Evolutionary conservation across 1,140 invertebrate species (phyloP).

Genomic region (Cecropterus lyciades): DNA sequence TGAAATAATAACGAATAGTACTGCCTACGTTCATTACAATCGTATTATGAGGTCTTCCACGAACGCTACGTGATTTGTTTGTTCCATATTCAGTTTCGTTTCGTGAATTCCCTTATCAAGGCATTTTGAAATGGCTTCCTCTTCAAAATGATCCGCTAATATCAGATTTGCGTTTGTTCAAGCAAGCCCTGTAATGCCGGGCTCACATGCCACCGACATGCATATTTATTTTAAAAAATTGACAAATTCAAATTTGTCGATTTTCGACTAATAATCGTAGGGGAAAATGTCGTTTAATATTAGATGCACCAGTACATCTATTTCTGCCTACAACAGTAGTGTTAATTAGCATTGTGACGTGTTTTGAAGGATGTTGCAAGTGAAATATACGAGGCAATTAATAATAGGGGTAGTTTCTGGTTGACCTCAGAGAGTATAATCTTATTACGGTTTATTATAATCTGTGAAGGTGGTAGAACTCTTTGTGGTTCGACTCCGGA

Average conservation of each 20-base stretch:
- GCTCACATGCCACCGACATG: slow-evolving; percentile 59
- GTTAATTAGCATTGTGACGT: too few species aligned
- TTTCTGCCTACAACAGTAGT: too few species aligned
- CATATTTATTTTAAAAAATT: slow-evolving; percentile 60
- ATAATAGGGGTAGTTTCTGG: too few species aligned
- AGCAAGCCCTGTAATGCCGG: slow-evolving; percentile 55
- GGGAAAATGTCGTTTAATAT: too few species aligned
- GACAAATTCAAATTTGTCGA: slow-evolving; percentile 25
- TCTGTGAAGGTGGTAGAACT: too few species aligned
- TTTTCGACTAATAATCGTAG: too few species aligned
- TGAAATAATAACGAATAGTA: slow-evolving; percentile 21
- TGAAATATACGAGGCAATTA: too few species aligned
- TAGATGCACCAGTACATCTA: too few species aligned
- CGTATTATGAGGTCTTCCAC: slow-evolving; percentile 35
- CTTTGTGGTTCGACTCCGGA: too few species aligned
- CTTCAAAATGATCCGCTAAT: slow-evolving; percentile 68
- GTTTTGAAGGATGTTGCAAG: too few species aligned
- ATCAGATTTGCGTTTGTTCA: slow-evolving; percentile 68
- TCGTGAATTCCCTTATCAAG: slow-evolving; percentile 36
- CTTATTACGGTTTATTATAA: too few species aligned
- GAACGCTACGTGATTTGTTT: slow-evolving; percentile 24
- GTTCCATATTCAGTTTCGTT: slow-evolving; percentile 34
- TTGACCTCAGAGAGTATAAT: too few species aligned
- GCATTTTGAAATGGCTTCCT: slow-evolving; percentile 53
- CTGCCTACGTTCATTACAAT: slow-evolving; percentile 39